Evolutionary conservation across 2,888 invertebrate genomes (phyloP).

Genomic region (Drosophila koepferae): DNA sequence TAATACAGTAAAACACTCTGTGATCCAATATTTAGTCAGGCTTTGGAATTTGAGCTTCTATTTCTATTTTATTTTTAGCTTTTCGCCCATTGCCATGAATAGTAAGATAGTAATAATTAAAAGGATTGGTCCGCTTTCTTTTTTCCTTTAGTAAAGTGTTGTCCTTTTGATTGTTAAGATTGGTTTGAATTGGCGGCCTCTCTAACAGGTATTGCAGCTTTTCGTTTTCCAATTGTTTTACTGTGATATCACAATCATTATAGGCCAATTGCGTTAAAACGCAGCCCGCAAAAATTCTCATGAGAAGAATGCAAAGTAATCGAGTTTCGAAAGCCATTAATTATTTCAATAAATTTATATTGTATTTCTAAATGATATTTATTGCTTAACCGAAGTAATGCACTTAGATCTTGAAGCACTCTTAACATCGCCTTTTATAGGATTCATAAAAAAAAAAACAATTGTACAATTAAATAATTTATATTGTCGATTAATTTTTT

Average conservation of each 20-base stretch:
- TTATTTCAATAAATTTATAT: neutral
- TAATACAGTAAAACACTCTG: too few species aligned
- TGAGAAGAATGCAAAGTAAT: slow-evolving; percentile 56
- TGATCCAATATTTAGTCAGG: too few species aligned
- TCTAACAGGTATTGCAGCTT: neutral
- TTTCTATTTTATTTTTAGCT: too few species aligned
- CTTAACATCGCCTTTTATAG: neutral
- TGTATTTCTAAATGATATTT: neutral
- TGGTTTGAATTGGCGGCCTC: neutral
- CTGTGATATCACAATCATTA: neutral
- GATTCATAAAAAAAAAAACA: neutral
- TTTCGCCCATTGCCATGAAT: too few species aligned
- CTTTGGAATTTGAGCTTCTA: too few species aligned
- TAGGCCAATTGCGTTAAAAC: slow-evolving; percentile 54
- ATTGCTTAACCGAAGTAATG: neutral
- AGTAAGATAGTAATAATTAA: too few species aligned
- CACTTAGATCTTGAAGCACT: neutral
- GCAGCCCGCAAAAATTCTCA: slow-evolving; percentile 72
- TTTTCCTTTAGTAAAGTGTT: neutral
- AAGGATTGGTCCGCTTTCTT: neutral
- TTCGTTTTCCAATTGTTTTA: neutral
- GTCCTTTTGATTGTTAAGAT: neutral
- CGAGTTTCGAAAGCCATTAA: slow-evolving; percentile 14
- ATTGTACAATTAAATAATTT: slow-evolving; percentile 3
- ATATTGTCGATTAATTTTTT: neutral